Conservation (phyloP, 2,113 vertebrate genomes). For the Neopipo cinnamomea region DNA sequence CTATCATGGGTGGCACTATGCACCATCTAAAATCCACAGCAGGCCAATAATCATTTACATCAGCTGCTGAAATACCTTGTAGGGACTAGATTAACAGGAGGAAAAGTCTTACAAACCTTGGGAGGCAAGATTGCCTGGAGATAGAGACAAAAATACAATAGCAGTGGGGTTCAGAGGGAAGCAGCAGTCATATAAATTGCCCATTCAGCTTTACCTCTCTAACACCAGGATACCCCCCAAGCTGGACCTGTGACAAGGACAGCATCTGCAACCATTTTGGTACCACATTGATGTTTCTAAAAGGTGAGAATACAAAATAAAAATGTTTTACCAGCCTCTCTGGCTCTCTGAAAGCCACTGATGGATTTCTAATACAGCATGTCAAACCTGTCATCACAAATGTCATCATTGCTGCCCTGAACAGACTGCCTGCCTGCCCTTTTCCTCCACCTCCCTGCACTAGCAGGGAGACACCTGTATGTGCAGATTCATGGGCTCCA, state of each 20-base stretch:
- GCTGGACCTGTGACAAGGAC: background rate
- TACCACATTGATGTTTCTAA: background rate
- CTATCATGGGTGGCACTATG: background rate
- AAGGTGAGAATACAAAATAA: background rate
- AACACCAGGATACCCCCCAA: background rate
- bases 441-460: background rate
- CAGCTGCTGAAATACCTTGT: background rate
- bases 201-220: background rate
- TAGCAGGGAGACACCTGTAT: rapidly evolving
- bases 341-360: background rate
- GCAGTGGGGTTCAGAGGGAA: background rate
- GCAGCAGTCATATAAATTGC: background rate
- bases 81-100: background rate
- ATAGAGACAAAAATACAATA: background rate
- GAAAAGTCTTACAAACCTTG: background rate
- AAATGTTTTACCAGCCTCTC: background rate
- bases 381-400: background rate
- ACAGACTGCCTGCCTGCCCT: background rate
- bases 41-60: background rate
- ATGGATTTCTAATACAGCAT: background rate
- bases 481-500: background rate
- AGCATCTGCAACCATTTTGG: background rate
- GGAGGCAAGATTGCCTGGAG: background rate
- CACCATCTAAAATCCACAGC: background rate
- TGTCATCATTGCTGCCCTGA: background rate